Evolutionary conservation across 2,888 invertebrate species (phyloP).

Genomic region (Cheilosia soror): DNA sequence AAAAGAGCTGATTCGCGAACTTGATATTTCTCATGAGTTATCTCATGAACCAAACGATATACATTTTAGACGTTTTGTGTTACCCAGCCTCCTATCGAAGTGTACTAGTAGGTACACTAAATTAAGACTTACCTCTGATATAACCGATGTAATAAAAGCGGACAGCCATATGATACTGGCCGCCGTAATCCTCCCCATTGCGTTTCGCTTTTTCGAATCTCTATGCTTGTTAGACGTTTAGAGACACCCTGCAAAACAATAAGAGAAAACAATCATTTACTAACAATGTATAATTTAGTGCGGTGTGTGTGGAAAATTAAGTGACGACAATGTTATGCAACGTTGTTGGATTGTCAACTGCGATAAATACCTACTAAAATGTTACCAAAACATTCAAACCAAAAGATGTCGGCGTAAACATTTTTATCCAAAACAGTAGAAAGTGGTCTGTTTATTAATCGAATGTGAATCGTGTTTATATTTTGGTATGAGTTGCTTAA

Average conservation of each 20-base stretch:
- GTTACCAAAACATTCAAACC: conserved; percentile 1
- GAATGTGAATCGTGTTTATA: background rate
- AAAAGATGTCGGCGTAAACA: background rate
- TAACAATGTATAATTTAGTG: conserved; percentile 16
- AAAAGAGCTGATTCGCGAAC: background rate
- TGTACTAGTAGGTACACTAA: background rate
- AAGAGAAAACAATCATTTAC: conserved; percentile 18
- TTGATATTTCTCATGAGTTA: background rate
- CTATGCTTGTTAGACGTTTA: conserved; percentile 50
- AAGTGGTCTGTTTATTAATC: conserved; percentile 3
- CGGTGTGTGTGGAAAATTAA: background rate
- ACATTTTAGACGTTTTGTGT: background rate
- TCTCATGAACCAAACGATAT: background rate
- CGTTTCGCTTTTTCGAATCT: conserved; percentile 68
- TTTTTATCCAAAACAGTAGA: conserved; percentile 33
- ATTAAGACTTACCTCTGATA: conserved; percentile 76
- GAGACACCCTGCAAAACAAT: conserved; percentile 58
- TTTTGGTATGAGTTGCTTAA: conserved; percentile 7
- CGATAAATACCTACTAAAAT: background rate
- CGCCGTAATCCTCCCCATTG: conserved; percentile 83
- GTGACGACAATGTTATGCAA: conserved; percentile 14
- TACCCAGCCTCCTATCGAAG: background rate
- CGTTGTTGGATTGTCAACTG: background rate
- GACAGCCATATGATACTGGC: conserved; percentile 84
- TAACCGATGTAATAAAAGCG: conserved; percentile 79